phyloP scores from a whole-genome alignment of 2,113 vertebrate genomes.

The Salminus brasiliensis region DNA sequence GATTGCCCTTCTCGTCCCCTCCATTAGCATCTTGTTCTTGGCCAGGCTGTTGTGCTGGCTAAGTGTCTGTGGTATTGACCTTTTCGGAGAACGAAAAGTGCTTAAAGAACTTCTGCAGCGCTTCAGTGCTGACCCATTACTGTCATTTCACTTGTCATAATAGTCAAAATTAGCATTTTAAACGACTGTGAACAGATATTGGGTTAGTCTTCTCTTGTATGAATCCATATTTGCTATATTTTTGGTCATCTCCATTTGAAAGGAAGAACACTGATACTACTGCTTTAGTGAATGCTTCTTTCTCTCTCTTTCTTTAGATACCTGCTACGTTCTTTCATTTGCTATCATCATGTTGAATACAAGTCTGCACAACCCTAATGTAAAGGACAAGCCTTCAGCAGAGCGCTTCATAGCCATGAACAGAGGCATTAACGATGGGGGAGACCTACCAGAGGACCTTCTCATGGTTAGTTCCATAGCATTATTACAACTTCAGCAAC shows the following conservation, averaged over 20 bases:
- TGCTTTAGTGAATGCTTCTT: not conserved
- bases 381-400: conserved; percentile 92
- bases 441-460: conserved; percentile 93
- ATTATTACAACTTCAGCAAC: too few species aligned
- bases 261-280: not conserved
- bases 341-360: conserved; percentile 99
- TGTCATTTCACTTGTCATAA: not conserved
- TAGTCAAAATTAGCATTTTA: not conserved
- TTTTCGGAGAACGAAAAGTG: not conserved
- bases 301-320: conserved; percentile 74
- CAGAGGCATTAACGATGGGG: conserved; percentile 94
- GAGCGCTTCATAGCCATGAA: conserved; percentile 96
- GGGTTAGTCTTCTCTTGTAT: not conserved
- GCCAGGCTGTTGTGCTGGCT: conserved; percentile 6
- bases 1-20: not conserved
- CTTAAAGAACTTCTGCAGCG: not conserved
- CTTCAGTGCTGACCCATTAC: not conserved
- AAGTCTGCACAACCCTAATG: conserved; percentile 97
- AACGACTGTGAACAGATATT: not conserved
- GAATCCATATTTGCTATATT: not conserved
- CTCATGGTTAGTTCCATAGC: conserved; percentile 79
- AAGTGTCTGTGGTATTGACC: not conserved
- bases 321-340: conserved; percentile 95
- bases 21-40: conserved; percentile 4
- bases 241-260: not conserved